These are phyloP conservation scores for Noturus placidus DNA, from an alignment of 2,113 vertebrate species.

Conservation along the genomic window DNA sequence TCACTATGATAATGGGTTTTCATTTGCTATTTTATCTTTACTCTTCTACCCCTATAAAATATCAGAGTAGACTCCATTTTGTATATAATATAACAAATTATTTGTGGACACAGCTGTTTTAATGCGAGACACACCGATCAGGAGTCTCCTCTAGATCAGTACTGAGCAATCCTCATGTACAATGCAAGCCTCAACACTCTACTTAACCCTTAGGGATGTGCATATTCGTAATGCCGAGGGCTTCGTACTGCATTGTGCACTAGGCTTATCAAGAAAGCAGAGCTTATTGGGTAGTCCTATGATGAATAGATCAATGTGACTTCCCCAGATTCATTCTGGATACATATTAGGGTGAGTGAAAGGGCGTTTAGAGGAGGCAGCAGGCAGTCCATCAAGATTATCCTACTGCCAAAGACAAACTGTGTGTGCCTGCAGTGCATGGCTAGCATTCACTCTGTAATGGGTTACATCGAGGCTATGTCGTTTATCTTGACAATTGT, in stretches of 20 bases:
- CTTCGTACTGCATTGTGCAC: background rate
- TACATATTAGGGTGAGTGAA: conserved; percentile 24
- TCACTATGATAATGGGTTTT: background rate
- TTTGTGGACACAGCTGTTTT: background rate
- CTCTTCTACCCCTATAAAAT: background rate
- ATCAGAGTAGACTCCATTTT: background rate
- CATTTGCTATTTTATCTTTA: background rate
- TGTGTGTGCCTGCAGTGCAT: conserved; percentile 27
- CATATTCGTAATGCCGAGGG: background rate
- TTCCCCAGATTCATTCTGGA: conserved; percentile 17
- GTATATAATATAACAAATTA: background rate
- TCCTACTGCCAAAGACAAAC: conserved; percentile 34
- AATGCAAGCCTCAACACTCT: background rate
- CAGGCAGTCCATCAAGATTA: conserved; percentile 38
- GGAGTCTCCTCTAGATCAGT: background rate
- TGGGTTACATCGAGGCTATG: conserved; percentile 22
- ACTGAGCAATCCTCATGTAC: background rate
- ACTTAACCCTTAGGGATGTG: background rate
- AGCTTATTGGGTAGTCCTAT: background rate
- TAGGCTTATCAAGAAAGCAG: background rate
- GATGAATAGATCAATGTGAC: conserved; percentile 38
- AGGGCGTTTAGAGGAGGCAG: conserved; percentile 18
- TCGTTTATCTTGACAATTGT: conserved; percentile 49
- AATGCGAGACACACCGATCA: background rate
- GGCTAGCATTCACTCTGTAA: conserved; percentile 12